A percentile compares a stretch with the other conserved stretches of the same genome.
phyloP scores from a whole-genome alignment of 2,888 invertebrate species.

The Xanthorhoe spadicearia region DNA sequence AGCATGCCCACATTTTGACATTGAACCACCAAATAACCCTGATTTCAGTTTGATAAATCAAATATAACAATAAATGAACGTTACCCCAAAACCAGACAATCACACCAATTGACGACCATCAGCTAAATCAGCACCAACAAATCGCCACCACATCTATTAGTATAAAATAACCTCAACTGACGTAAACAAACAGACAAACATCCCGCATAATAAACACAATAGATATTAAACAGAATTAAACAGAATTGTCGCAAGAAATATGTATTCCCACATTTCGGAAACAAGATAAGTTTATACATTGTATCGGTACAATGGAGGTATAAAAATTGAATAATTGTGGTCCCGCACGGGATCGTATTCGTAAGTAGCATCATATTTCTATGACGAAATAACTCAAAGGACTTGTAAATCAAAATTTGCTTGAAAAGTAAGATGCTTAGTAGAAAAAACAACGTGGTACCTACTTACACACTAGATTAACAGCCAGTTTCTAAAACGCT shows the following conservation, averaged over 20 bases:
- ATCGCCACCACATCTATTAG: conserved; percentile 42
- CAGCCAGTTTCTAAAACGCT: too few relatives aligned
- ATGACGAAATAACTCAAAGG: background rate
- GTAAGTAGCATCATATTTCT: background rate
- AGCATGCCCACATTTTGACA: too few relatives aligned
- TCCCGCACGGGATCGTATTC: background rate
- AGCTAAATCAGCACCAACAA: conserved; percentile 43
- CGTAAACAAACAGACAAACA: conserved; percentile 68
- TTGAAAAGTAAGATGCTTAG: too few relatives aligned
- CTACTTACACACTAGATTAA: too few relatives aligned
- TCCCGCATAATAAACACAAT: conserved; percentile 72
- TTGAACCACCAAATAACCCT: too few relatives aligned
- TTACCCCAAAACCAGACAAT: background rate
- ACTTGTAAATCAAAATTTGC: too few relatives aligned
- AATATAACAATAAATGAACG: background rate
- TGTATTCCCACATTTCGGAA: conserved; percentile 61
- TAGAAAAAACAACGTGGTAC: too few relatives aligned
- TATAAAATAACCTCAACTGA: conserved; percentile 56
- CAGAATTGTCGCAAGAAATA: conserved; percentile 64
- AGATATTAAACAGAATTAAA: conserved; percentile 46
- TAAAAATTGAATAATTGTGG: conserved; percentile 18
- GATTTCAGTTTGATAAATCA: too few relatives aligned
- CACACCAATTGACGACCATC: conserved; percentile 27
- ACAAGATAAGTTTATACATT: conserved; percentile 32
- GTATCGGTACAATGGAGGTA: conserved; percentile 26